phyloP scores from a whole-genome alignment of 2,113 vertebrate species.

The Tichodroma muraria region DNA sequence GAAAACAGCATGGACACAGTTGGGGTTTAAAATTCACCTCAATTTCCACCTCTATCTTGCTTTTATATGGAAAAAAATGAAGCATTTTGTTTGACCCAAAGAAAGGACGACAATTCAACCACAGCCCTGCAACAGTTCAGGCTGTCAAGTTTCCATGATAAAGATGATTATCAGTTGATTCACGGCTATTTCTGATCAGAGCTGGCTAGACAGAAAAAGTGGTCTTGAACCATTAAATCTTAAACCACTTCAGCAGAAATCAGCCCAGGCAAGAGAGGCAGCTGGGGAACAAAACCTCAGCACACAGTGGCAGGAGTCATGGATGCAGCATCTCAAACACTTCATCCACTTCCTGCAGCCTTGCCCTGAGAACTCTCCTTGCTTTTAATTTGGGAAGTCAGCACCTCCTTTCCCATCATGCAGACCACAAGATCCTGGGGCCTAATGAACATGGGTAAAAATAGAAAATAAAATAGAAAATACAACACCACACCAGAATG shows the following conservation, averaged over 20 bases:
- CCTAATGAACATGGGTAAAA: neutral
- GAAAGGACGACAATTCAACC: neutral
- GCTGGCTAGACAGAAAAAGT: neutral
- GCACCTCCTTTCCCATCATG: neutral
- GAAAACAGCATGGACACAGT: neutral
- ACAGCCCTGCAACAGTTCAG: neutral
- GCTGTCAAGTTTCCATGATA: neutral
- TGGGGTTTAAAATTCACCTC: neutral
- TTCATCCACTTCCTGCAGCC: neutral
- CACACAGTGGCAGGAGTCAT: neutral
- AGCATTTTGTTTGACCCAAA: neutral
- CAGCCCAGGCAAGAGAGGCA: neutral
- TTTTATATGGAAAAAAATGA: neutral
- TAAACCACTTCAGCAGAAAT: neutral
- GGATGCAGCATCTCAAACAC: neutral
- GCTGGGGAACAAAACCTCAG: neutral
- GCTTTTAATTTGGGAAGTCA: neutral
- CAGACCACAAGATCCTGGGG: neutral
- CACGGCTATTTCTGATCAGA: neutral
- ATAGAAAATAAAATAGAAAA: neutral
- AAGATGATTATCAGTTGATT: neutral
- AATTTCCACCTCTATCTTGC: neutral
- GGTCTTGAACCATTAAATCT: neutral
- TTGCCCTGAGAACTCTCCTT: neutral
- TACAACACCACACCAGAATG: neutral